phyloP scores from a whole-genome alignment of 2,797 vertebrate species.

The Smutsia gigantea region DNA sequence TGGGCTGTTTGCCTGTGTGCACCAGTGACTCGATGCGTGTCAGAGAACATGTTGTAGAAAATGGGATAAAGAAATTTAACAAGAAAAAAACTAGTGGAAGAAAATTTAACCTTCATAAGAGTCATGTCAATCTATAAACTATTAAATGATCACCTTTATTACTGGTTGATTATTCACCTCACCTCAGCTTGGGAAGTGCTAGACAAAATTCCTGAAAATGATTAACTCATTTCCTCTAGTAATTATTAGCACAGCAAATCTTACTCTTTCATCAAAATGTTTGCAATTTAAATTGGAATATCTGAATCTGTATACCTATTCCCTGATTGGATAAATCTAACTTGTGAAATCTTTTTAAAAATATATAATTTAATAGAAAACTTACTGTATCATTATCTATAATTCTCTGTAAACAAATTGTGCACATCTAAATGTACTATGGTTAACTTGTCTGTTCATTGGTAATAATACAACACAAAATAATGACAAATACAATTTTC shows the following conservation, averaged over 20 bases:
- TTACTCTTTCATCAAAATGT: slow-evolving; percentile 68
- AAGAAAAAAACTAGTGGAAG: slow-evolving; percentile 22
- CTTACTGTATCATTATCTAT: not conserved
- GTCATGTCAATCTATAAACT: slow-evolving; percentile 67
- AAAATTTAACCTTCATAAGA: slow-evolving; percentile 66
- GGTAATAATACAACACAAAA: slow-evolving; percentile 5
- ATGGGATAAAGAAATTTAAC: slow-evolving; percentile 53
- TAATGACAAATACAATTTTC: slow-evolving; percentile 4
- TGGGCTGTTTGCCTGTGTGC: slow-evolving; percentile 16
- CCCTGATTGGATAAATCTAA: slow-evolving; percentile 29
- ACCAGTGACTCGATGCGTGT: slow-evolving; percentile 1
- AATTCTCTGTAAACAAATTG: not conserved
- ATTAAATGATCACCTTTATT: slow-evolving; percentile 72
- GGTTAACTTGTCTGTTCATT: not conserved
- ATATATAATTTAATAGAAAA: slow-evolving; percentile 29
- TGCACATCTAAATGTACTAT: not conserved
- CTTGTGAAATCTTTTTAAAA: not conserved
- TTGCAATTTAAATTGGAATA: slow-evolving; percentile 72
- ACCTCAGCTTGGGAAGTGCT: slow-evolving; percentile 62
- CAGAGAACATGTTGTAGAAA: slow-evolving; percentile 37
- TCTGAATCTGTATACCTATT: slow-evolving; percentile 40
- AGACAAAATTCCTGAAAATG: slow-evolving; percentile 67
- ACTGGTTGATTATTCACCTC: slow-evolving; percentile 69
- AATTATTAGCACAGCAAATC: slow-evolving; percentile 78
- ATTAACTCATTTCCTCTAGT: slow-evolving; percentile 76